Base-by-base conservation (phyloP, 2,888 invertebrate genomes). In the Tenthredo amoena region DNA sequence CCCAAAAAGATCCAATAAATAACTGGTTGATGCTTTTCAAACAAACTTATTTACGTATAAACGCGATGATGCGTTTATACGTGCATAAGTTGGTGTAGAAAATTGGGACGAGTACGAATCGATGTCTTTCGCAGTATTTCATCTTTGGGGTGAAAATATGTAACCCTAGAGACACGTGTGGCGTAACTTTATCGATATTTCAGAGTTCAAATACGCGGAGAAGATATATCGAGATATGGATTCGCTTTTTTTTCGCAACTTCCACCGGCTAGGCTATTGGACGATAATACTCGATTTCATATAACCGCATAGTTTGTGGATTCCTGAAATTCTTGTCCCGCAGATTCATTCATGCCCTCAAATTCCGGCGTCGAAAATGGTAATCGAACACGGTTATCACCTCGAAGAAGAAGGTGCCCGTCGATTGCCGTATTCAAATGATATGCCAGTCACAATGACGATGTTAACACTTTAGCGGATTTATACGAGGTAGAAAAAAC, bases 151-250 rank as follows among this genome's bases (percentile, higher is more conserved):
- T 21, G n/a, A 43, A 47, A 76, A 26, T 43, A 76, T 31, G 47
- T 26, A 50, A 26, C 76, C 40, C 47, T 47, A 21, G 21, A 26
- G 76, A 47, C 47, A 47, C 47, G 12, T 21, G 76, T 47, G n/a
- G 15, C 3, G 31, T 18, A 76, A 76, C 47, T 47, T 76, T n/a
- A 12, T 10, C 47, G 40, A 43, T 76, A 47, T 43, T 76, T 47
- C 43, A 76, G 15, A 76, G 40, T 43, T 21, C 15, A 74, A 74
- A 74, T 68, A 74, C 40, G 72, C 7, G n/a, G 40, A 74, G 18
- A 43, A 74, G n/a, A 10, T 68, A 31, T 68, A 10, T 9, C 9
- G 68, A 34, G 4, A 65, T 68, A 72, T 0, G 9, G 21, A 10
- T 72, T 40, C 43, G 40, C 2, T 34, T 43, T n/a, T 37, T 40